These are phyloP conservation scores for Morpho deidamia DNA, from an alignment of 2,888 invertebrate genomes.

Conservation along the genomic window DNA sequence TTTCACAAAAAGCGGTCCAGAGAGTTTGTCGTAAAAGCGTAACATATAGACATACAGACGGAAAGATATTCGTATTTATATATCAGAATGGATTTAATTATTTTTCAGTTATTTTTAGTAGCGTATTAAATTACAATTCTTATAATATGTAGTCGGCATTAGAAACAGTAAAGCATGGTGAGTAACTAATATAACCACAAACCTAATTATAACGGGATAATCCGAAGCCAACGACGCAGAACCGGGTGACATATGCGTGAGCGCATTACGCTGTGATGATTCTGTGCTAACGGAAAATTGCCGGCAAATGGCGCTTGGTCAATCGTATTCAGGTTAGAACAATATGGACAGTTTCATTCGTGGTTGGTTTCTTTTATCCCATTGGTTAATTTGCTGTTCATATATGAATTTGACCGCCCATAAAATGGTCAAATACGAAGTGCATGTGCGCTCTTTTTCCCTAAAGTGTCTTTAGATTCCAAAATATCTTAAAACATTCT, in stretches of 20 bases:
- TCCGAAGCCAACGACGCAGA: constrained; percentile 37
- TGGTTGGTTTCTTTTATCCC: neutral
- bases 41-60: no score
- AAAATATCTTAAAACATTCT: no score
- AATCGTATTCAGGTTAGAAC: constrained; percentile 27
- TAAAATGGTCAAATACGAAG: no score
- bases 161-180: constrained; percentile 2
- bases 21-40: no score
- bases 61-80: no score
- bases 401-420: no score
- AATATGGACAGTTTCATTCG: constrained; percentile 1
- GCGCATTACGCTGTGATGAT: constrained; percentile 31
- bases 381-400: no score
- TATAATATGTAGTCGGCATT: neutral
- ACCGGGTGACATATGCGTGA: constrained; percentile 49
- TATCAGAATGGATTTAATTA: no score
- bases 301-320: constrained; percentile 31
- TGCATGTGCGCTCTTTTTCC: no score
- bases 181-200: constrained; percentile 8
- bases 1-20: no score
- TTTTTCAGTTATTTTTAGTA: neutral
- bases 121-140: neutral
- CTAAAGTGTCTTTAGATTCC: no score
- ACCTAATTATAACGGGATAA: constrained; percentile 26
- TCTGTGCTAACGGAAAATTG: constrained; percentile 40